Evolutionary conservation across 1,140 invertebrate genomes (phyloP).

Genomic region (Phymorhynchus buccinoides): DNA sequence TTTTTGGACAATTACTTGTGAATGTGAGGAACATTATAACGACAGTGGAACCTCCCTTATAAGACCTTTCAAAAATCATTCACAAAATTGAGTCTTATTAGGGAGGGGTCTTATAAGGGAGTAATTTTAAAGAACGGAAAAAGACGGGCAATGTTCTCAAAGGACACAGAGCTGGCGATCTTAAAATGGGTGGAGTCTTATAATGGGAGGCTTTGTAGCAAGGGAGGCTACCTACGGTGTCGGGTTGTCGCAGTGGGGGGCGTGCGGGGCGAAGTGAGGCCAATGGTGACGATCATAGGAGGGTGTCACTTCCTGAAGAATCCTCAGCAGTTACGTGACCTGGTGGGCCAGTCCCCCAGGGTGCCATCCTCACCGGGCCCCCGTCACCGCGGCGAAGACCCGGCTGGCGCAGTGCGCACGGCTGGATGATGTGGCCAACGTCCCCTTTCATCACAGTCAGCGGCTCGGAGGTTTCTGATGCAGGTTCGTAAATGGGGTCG

Average conservation of each 20-base stretch:
- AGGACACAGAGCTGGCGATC: too few species aligned
- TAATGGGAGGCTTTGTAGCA: too few species aligned
- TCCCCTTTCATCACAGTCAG: slow-evolving; percentile 99
- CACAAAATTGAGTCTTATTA: too few species aligned
- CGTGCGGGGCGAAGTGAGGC: slow-evolving; percentile 99
- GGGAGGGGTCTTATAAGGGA: too few species aligned
- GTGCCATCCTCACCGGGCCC: slow-evolving; percentile 82
- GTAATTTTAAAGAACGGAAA: too few species aligned
- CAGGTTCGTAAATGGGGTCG: slow-evolving; percentile 99
- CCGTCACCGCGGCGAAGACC: slow-evolving; percentile 88
- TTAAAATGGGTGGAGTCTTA: too few species aligned
- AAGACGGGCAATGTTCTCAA: too few species aligned
- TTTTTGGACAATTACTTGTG: too few species aligned
- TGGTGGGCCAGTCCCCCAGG: slow-evolving; percentile 99
- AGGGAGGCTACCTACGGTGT: too few species aligned
- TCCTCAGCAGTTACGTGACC: slow-evolving; percentile 97
- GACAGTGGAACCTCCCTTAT: too few species aligned
- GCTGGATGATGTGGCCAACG: slow-evolving; percentile 98
- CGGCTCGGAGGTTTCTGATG: slow-evolving; percentile 98
- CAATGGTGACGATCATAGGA: slow-evolving; percentile 99
- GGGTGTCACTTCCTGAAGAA: slow-evolving; percentile 99
- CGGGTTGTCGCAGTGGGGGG: slow-evolving; percentile 99
- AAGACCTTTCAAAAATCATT: too few species aligned
- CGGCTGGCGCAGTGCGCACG: slow-evolving; percentile 99
- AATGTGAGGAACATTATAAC: too few species aligned